Evolutionary conservation across 2,797 vertebrate species (phyloP).

Genomic region (Buceros bicornis): DNA sequence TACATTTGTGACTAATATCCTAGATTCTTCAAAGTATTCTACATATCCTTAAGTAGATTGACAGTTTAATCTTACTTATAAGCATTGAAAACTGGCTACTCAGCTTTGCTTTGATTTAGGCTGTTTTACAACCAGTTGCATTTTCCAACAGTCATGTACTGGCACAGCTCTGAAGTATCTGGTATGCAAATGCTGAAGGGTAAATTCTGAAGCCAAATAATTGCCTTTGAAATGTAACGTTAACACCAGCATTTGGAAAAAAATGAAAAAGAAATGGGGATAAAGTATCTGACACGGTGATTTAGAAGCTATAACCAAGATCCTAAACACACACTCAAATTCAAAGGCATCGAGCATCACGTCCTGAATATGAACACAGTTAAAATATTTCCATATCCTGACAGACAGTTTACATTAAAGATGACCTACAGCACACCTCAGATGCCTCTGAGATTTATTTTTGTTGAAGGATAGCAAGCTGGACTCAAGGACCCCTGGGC

Average conservation of each 20-base stretch:
- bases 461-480: background rate
- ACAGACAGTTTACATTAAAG: background rate
- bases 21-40: background rate
- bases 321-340: background rate
- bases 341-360: background rate
- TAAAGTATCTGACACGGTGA: background rate
- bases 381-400: background rate
- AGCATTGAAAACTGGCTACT: background rate
- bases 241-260: background rate
- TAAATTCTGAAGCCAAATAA: constrained; percentile 22
- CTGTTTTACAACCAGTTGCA: background rate
- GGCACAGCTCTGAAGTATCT: constrained; percentile 4
- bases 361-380: background rate
- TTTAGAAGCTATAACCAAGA: background rate
- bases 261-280: background rate
- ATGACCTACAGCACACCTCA: background rate
- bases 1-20: background rate
- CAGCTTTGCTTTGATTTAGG: constrained; percentile 8
- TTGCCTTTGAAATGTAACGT: constrained; percentile 11
- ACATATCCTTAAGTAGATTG: background rate
- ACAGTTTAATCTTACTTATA: background rate
- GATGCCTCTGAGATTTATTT: background rate
- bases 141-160: constrained; percentile 17
- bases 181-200: constrained; percentile 22
- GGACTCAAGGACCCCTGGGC: background rate